Evolutionary conservation across 2,888 invertebrate species (phyloP).

Genomic region (Meta bourneti): DNA sequence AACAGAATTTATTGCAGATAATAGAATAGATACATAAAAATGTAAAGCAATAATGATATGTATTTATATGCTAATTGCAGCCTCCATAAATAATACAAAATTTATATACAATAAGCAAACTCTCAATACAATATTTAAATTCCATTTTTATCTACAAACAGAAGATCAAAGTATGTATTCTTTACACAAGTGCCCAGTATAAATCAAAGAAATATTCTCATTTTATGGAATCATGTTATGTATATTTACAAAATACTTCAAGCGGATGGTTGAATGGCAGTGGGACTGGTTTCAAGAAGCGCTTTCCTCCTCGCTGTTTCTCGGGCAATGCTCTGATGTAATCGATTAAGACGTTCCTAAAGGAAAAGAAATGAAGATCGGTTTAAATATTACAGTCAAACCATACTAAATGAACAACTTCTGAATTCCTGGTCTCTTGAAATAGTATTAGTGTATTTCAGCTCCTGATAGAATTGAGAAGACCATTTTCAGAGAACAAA

Average conservation of each 20-base stretch:
- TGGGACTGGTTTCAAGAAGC: conserved; percentile 80
- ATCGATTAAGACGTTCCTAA: conserved; percentile 89
- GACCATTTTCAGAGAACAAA: too few relatives aligned
- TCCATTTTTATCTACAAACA: background rate
- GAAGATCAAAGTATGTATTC: background rate
- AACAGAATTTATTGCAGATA: too few relatives aligned
- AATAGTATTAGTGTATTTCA: too few relatives aligned
- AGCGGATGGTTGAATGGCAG: conserved; percentile 39
- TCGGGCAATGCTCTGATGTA: conserved; percentile 90
- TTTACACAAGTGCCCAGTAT: background rate
- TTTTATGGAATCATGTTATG: background rate
- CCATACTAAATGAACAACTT: too few relatives aligned
- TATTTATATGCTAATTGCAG: too few relatives aligned
- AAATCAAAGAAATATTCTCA: background rate
- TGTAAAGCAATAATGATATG: too few relatives aligned
- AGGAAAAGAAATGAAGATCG: conserved; percentile 78
- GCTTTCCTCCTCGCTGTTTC: conserved; percentile 88
- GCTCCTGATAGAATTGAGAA: too few relatives aligned
- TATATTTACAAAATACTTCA: background rate
- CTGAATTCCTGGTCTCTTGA: too few relatives aligned
- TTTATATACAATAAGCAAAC: too few relatives aligned
- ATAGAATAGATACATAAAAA: too few relatives aligned
- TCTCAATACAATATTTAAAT: background rate
- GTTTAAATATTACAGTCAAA: too few relatives aligned
- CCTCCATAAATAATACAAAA: too few relatives aligned